Percentiles rank a stretch among this genome's conserved stretches.
Evolutionary conservation across 2,113 vertebrate genomes (phyloP).

Genomic region (Engystomops pustulosus): DNA sequence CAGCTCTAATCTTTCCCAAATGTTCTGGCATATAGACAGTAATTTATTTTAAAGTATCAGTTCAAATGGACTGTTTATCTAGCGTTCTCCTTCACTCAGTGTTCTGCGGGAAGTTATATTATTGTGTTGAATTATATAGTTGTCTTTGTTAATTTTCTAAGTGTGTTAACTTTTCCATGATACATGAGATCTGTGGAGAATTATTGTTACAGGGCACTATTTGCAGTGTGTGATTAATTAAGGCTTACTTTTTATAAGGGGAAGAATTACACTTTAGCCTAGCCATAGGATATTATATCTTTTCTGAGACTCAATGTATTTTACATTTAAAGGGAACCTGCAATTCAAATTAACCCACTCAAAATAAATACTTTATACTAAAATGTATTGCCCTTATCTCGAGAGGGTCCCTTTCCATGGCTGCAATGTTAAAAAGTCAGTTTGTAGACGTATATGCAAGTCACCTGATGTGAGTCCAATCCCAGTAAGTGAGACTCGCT

Average conservation of each 20-base stretch:
- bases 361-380: no score
- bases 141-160: constrained; percentile 36
- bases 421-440: no score
- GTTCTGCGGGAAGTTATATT: constrained; percentile 31
- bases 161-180: constrained; percentile 13
- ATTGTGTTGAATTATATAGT: constrained; percentile 13
- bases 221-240: constrained; percentile 18
- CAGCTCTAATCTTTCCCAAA: constrained; percentile 4
- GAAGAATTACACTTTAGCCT: neutral
- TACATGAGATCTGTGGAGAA: neutral
- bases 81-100: neutral
- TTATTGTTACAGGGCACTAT: constrained; percentile 12
- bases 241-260: neutral
- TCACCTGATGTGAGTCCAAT: no score
- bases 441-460: no score
- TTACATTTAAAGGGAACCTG: no score
- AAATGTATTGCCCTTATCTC: no score
- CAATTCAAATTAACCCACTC: no score
- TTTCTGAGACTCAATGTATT: neutral
- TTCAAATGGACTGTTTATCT: constrained; percentile 13
- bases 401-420: no score
- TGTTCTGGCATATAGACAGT: neutral
- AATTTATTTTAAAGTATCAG: constrained; percentile 30
- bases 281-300: neutral
- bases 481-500: no score